A percentile compares a stretch with the other conserved stretches of the same genome.
Conservation (phyloP, 2,888 invertebrate genomes). For the Mechanitis mazaeus region DNA sequence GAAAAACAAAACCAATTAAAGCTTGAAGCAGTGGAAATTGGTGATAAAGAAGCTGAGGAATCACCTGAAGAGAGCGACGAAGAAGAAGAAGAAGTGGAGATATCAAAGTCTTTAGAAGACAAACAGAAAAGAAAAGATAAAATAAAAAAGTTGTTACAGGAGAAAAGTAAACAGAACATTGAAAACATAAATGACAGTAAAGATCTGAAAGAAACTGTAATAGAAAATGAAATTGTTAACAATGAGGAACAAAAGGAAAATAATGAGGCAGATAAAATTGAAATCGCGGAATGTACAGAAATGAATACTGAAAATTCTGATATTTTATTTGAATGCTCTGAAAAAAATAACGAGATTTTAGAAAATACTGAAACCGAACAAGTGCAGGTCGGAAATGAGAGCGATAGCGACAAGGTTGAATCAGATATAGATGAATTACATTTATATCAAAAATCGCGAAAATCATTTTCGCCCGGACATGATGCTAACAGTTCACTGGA, state of each 20-base stretch:
- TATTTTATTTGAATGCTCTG: neutral
- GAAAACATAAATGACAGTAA: constrained; percentile 20
- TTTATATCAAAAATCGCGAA: constrained; percentile 48
- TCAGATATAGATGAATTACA: constrained; percentile 63
- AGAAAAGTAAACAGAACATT: constrained; percentile 43
- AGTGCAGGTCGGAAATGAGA: constrained; percentile 18
- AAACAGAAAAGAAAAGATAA: constrained; percentile 58
- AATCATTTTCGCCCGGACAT: constrained; percentile 45
- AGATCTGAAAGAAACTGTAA: constrained; percentile 14
- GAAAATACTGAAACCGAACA: constrained; percentile 8
- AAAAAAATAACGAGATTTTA: constrained; percentile 7
- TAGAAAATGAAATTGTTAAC: constrained; percentile 13
- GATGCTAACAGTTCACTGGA: constrained; percentile 46
- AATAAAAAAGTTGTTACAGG: constrained; percentile 51
- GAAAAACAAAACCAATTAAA: constrained; percentile 62
- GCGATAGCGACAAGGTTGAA: constrained; percentile 35
- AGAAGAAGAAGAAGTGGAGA: constrained; percentile 56
- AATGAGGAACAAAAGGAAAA: constrained; percentile 6
- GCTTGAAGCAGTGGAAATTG: constrained; percentile 61
- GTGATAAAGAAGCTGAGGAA: constrained; percentile 67
- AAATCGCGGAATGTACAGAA: constrained; percentile 3
- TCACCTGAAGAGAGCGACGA: constrained; percentile 65
- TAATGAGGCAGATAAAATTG: constrained; percentile 15
- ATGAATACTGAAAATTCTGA: constrained; percentile 1
- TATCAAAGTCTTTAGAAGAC: constrained; percentile 42